Conservation (phyloP, 2,888 invertebrate species). For the Belgica antarctica region DNA sequence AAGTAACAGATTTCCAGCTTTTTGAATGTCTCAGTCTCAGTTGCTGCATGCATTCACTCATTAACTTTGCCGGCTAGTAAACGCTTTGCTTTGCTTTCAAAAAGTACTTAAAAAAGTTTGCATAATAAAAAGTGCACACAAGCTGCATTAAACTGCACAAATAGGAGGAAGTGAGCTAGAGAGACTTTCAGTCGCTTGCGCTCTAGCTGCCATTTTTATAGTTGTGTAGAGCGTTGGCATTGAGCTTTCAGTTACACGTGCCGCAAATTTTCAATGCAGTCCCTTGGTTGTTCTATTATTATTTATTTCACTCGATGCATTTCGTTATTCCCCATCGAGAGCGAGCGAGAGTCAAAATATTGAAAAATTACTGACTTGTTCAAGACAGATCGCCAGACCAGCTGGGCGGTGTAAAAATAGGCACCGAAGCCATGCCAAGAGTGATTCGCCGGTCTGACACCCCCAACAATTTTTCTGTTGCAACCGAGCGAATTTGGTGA, state of each 20-base stretch:
- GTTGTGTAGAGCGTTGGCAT: constrained; percentile 36
- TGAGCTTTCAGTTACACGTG: constrained; percentile 40
- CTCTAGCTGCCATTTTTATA: constrained; percentile 6
- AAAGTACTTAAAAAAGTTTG: constrained; percentile 1
- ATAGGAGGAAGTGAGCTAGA: constrained; percentile 35
- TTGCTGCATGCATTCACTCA: background rate
- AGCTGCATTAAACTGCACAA: no score
- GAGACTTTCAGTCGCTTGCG: constrained; percentile 33
- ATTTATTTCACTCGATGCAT: constrained; percentile 4
- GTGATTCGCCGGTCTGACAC: no score
- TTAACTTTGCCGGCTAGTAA: background rate
- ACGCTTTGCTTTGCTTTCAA: background rate
- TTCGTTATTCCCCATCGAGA: background rate
- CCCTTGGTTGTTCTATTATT: constrained; percentile 6
- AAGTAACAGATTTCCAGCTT: background rate
- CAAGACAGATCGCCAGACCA: background rate
- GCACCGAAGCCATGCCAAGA: background rate
- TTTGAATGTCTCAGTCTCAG: background rate
- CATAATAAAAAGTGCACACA: no score
- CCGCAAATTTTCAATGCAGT: background rate
- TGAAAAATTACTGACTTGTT: background rate
- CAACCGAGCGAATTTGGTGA: background rate
- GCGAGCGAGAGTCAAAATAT: background rate
- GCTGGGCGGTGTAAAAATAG: constrained; percentile 30
- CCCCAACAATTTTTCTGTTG: background rate